Evolutionary conservation across 1,140 invertebrate species (phyloP).

Genomic region (Planococcus citri): DNA sequence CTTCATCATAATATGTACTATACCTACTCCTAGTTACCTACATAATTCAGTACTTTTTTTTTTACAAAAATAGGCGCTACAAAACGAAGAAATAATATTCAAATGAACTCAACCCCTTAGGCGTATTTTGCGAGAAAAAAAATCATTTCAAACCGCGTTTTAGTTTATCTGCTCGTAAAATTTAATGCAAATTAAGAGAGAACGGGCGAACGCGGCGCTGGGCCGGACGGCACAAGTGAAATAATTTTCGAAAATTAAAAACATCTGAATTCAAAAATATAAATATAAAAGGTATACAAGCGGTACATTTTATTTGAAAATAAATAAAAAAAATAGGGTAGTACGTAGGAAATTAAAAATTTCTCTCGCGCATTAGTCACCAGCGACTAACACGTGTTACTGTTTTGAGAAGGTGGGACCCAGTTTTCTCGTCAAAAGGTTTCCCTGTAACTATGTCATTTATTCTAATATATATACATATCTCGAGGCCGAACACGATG

Average conservation of each 20-base stretch:
- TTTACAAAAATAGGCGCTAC: no score
- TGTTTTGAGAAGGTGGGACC: slow-evolving; percentile 1
- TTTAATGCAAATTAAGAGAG: neutral
- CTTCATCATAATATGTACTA: no score
- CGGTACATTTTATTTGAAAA: neutral
- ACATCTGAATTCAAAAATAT: neutral
- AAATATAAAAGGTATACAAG: neutral
- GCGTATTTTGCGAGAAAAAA: neutral
- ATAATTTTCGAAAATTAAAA: slow-evolving; percentile 8
- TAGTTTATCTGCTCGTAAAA: slow-evolving; percentile 7
- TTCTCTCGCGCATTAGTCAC: neutral
- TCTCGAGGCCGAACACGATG: neutral
- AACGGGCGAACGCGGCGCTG: neutral
- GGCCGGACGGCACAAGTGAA: no score
- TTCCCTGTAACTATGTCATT: neutral
- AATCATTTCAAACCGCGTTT: neutral
- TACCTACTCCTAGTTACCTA: no score
- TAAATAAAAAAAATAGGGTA: slow-evolving; percentile 8
- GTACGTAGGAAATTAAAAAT: neutral
- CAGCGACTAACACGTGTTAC: neutral
- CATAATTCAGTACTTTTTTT: no score
- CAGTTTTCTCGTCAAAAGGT: neutral
- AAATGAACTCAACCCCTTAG: slow-evolving; percentile 5
- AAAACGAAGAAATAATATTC: neutral
- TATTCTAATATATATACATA: slow-evolving; percentile 8